Conservation (phyloP, 2,888 invertebrate species). For the Epistrophella euchroma region DNA sequence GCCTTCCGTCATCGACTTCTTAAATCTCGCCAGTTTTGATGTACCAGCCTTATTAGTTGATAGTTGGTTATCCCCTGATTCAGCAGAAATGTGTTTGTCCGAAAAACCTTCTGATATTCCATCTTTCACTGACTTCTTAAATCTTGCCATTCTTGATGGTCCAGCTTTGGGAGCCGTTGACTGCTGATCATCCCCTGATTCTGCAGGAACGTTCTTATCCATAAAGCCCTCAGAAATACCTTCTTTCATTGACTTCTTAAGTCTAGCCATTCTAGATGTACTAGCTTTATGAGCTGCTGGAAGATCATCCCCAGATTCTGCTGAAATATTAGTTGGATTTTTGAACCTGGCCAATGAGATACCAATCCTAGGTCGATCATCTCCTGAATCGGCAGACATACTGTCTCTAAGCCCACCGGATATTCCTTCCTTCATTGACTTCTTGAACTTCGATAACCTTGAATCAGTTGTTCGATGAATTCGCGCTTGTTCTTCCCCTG, state of each 20-base stretch:
- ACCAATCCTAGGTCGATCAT: background rate
- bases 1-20: constrained; percentile 11
- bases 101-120: constrained; percentile 21
- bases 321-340: constrained; percentile 17
- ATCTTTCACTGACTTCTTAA: constrained; percentile 22
- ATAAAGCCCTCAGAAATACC: constrained; percentile 7
- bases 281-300: background rate
- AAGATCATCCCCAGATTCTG: background rate
- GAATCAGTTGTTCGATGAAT: background rate
- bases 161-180: background rate
- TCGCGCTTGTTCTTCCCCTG: constrained; percentile 2
- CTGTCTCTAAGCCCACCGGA: background rate
- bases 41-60: background rate
- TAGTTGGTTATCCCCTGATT: background rate
- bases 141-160: constrained; percentile 6
- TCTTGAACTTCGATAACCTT: constrained; percentile 10
- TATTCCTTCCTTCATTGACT: constrained; percentile 3
- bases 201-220: background rate
- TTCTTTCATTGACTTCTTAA: constrained; percentile 21
- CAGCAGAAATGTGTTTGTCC: background rate
- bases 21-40: constrained; percentile 24
- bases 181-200: constrained; percentile 3
- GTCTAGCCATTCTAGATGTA: constrained; percentile 1
- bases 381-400: constrained; percentile 4
- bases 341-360: constrained; percentile 20